These are phyloP conservation scores for Equus quagga DNA, from an alignment of 2,113 vertebrate species.

Conservation along the genomic window DNA sequence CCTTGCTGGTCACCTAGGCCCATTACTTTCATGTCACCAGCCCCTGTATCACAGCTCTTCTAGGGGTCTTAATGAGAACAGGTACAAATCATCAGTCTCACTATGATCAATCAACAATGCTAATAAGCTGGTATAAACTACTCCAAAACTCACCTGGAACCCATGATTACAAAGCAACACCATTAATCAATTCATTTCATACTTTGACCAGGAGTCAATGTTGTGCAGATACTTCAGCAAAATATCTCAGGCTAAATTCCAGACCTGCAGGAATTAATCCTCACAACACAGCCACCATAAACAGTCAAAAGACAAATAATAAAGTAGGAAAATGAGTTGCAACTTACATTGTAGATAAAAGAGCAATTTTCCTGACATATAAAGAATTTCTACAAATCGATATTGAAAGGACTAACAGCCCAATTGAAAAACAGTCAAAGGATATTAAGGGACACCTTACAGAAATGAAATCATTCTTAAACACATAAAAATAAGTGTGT, in stretches of 20 bases:
- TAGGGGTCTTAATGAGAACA: neutral
- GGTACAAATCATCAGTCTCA: neutral
- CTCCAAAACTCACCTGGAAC: neutral
- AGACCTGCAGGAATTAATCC: neutral
- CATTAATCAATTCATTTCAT: neutral
- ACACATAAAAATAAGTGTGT: neutral
- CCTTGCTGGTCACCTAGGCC: neutral
- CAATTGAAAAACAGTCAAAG: neutral
- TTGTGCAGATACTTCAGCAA: neutral
- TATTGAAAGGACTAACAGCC: neutral
- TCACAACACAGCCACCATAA: neutral
- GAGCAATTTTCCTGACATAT: neutral
- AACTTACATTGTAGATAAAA: neutral
- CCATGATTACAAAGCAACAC: neutral
- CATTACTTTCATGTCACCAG: neutral
- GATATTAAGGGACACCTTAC: neutral
- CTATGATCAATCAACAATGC: neutral
- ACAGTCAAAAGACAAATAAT: neutral
- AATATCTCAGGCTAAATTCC: neutral
- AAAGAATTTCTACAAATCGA: neutral
- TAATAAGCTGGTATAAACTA: neutral
- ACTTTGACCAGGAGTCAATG: neutral
- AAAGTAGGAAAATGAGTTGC: neutral
- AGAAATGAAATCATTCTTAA: neutral
- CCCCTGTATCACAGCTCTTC: neutral